These are phyloP conservation scores for Hydrotaea diabolus DNA, from an alignment of 2,888 invertebrate species.

Conservation along the genomic window DNA sequence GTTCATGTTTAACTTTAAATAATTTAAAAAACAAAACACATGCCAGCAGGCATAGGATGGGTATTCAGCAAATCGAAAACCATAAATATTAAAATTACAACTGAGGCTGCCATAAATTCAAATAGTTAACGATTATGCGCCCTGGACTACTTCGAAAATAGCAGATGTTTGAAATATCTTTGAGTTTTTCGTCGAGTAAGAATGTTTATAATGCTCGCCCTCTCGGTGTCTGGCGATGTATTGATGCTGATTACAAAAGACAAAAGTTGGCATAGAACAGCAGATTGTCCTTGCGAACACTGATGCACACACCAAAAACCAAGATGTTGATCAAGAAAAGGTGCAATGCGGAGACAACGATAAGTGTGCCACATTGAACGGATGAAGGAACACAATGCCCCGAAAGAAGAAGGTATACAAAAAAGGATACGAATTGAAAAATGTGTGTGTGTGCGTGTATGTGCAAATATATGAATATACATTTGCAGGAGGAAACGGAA, in stretches of 20 bases:
- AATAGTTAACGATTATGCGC: constrained; percentile 5
- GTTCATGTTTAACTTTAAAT: background rate
- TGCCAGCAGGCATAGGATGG: background rate
- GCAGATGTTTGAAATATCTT: constrained; percentile 18
- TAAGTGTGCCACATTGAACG: constrained; percentile 60
- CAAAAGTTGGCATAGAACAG: background rate
- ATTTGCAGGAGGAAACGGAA: constrained; percentile 64
- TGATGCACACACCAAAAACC: background rate
- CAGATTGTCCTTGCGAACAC: constrained; percentile 6
- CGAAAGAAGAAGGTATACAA: background rate
- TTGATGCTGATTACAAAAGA: constrained; percentile 1
- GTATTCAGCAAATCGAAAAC: background rate
- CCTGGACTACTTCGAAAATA: background rate
- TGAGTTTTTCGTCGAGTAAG: background rate
- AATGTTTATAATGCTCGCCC: background rate
- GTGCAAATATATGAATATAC: constrained; percentile 56
- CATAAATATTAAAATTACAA: constrained; percentile 1
- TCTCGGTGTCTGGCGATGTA: background rate
- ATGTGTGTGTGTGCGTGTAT: constrained; percentile 43
- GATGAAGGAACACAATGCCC: background rate
- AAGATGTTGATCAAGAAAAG: constrained; percentile 33
- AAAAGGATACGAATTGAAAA: constrained; percentile 15
- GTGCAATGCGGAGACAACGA: constrained; percentile 54
- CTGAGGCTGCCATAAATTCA: constrained; percentile 1
- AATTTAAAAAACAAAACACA: background rate